Base-by-base conservation (phyloP, 2,797 vertebrate genomes). In the Melanotaenia trifasciata region DNA sequence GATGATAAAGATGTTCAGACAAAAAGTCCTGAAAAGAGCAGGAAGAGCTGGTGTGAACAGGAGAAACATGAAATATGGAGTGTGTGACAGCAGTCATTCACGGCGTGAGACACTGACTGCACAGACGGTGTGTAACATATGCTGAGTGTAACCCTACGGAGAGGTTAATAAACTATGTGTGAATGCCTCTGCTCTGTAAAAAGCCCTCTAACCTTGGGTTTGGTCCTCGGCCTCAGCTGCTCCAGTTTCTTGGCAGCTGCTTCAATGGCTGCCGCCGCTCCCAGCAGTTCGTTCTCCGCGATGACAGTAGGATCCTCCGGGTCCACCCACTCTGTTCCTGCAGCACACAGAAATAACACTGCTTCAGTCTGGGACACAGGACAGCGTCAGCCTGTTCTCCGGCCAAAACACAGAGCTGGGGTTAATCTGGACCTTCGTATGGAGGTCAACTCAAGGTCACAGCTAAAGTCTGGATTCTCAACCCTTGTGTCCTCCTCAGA, bases 181-280 rank as follows among this genome's bases (percentile, higher is more conserved):
- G 71, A 76, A 76, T 51, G 61, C 64, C 40, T 69, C 20, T 28
- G 60, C 68, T 82, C 84, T 84, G 80, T 72, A 82, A 85, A 89
- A 83, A 74, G 61, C 33, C 64, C 75, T 72, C 79, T 90, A 86
- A 99, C 98, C 96, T 98, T 99, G 50, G 98, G 98, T 82, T 99
- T 99, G 91, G 96, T 97, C 93, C 98, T 94, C 50, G 98, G 98
- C 81, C 97, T 98, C 90, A 99, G 96, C 87, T 99, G 98, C 90
- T 99, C 98, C 89, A 99, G 91, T 92, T 99, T 99, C 96, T 99
- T 99, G 78, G 98, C 98, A 51, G 98, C 98, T n/a, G 98, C 98
- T 90, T 99, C 98, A 74, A 99, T 99, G 18, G 98, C 98, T 0
- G 98, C 98, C 5, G 98, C 98, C 1, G 98, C 98, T 74, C 97